Percentiles rank a stretch among this genome's conserved stretches.
These are phyloP conservation scores for Mactromeris polynyma DNA, from an alignment of 2,888 invertebrate species.

Conservation along the genomic window DNA sequence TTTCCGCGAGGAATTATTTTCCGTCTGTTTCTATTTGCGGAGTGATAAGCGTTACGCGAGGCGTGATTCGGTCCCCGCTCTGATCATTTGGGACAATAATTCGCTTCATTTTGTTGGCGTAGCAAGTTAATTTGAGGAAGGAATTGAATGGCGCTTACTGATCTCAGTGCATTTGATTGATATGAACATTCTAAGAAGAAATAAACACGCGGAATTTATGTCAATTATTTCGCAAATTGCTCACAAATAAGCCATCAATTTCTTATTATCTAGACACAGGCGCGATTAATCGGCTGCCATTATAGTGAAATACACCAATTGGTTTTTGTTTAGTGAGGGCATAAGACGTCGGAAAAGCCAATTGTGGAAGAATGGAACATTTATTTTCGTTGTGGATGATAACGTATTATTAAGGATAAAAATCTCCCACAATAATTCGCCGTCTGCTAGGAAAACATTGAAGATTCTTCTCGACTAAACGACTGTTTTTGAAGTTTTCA, in stretches of 20 bases:
- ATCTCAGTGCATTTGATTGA: constrained; percentile 69
- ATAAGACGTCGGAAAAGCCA: constrained; percentile 65
- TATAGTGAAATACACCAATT: constrained; percentile 67
- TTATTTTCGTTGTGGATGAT: constrained; percentile 67
- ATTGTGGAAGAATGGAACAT: constrained; percentile 59
- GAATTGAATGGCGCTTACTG: constrained; percentile 70
- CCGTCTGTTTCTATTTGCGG: constrained; percentile 49
- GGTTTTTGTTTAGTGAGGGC: constrained; percentile 63
- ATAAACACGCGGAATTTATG: constrained; percentile 72
- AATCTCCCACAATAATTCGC: constrained; percentile 46
- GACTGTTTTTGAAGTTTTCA: neutral
- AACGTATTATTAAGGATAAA: constrained; percentile 68
- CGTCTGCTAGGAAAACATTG: constrained; percentile 11
- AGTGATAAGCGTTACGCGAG: constrained; percentile 63
- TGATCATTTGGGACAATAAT: constrained; percentile 68
- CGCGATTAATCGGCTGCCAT: constrained; percentile 69
- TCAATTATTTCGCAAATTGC: constrained; percentile 74
- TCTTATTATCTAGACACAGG: constrained; percentile 71
- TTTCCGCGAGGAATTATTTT: constrained; percentile 53
- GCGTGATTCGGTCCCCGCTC: constrained; percentile 63
- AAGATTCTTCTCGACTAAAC: neutral
- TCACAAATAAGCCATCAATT: constrained; percentile 75
- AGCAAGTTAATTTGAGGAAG: constrained; percentile 71
- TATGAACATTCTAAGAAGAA: constrained; percentile 72
- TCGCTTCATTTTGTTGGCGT: constrained; percentile 65